phyloP scores from a whole-genome alignment of 2,888 invertebrate genomes.

The Plagiodera versicolora region DNA sequence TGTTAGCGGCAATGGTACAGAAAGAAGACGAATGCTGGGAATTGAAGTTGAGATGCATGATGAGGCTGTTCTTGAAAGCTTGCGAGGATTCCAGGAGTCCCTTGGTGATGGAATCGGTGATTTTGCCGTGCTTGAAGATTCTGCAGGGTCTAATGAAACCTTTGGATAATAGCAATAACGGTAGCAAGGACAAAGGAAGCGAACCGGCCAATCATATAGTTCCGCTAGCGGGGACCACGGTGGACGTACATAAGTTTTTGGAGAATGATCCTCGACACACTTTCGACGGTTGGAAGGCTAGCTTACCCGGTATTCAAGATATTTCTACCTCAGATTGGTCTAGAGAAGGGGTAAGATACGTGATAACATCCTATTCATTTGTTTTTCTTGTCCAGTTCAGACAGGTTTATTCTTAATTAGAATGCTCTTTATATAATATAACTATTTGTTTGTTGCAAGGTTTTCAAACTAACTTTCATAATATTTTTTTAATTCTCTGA shows the following conservation, averaged over 20 bases:
- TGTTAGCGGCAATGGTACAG: constrained; percentile 84
- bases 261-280: constrained; percentile 69
- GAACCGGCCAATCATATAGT: constrained; percentile 32
- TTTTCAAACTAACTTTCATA: too few relatives aligned
- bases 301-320: constrained; percentile 59
- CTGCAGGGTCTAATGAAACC: constrained; percentile 81
- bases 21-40: constrained; percentile 97
- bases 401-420: too few relatives aligned
- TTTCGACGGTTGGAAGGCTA: constrained; percentile 71
- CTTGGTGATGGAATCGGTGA: constrained; percentile 86
- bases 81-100: constrained; percentile 78
- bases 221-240: constrained; percentile 59
- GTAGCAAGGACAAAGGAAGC: constrained; percentile 26
- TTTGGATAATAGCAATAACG: constrained; percentile 52
- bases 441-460: too few relatives aligned
- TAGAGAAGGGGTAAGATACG: constrained; percentile 42
- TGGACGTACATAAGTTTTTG: constrained; percentile 76
- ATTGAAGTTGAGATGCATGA: constrained; percentile 82
- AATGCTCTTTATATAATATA: too few relatives aligned
- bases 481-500: too few relatives aligned
- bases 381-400: too few relatives aligned
- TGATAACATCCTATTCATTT: too few relatives aligned
- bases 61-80: constrained; percentile 82
- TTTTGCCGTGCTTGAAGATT: constrained; percentile 90
- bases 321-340: constrained; percentile 29